Conservation (phyloP, 2,888 invertebrate genomes). For the Clanis bilineata region DNA sequence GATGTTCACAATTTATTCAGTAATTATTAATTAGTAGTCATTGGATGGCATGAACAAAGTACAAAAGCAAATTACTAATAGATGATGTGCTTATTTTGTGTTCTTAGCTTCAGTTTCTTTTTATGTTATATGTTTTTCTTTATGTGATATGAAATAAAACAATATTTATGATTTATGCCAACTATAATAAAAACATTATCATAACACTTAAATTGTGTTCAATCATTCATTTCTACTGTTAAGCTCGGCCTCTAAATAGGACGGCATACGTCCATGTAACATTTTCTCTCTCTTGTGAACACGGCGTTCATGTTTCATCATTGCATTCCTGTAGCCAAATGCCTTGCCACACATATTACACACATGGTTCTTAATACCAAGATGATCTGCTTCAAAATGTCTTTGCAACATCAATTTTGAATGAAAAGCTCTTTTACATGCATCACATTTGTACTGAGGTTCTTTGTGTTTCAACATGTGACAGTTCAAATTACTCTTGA, state of each 20-base stretch:
- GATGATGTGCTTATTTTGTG: too few relatives aligned
- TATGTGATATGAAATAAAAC: too few relatives aligned
- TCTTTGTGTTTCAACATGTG: slow-evolving; percentile 58
- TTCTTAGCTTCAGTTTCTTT: too few relatives aligned
- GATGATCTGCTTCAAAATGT: slow-evolving; percentile 58
- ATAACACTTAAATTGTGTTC: background rate
- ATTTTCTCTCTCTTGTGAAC: slow-evolving; percentile 59
- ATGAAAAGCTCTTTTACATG: slow-evolving; percentile 55
- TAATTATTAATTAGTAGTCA: too few relatives aligned
- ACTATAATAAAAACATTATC: background rate
- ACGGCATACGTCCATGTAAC: slow-evolving; percentile 46
- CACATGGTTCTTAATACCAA: slow-evolving; percentile 60
- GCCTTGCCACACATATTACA: slow-evolving; percentile 61
- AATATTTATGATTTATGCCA: too few relatives aligned
- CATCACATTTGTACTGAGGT: slow-evolving; percentile 53
- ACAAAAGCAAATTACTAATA: too few relatives aligned
- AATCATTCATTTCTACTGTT: slow-evolving; percentile 19
- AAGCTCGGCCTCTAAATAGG: slow-evolving; percentile 46
- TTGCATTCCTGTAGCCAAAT: slow-evolving; percentile 62
- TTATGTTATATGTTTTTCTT: too few relatives aligned
- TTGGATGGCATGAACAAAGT: too few relatives aligned
- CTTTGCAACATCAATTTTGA: slow-evolving; percentile 47
- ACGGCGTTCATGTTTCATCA: slow-evolving; percentile 62
- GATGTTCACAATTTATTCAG: too few relatives aligned
- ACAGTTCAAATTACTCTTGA: slow-evolving; percentile 59